These are phyloP conservation scores for Zaprionus inermis DNA, from an alignment of 1,140 invertebrate genomes.

Conservation along the genomic window DNA sequence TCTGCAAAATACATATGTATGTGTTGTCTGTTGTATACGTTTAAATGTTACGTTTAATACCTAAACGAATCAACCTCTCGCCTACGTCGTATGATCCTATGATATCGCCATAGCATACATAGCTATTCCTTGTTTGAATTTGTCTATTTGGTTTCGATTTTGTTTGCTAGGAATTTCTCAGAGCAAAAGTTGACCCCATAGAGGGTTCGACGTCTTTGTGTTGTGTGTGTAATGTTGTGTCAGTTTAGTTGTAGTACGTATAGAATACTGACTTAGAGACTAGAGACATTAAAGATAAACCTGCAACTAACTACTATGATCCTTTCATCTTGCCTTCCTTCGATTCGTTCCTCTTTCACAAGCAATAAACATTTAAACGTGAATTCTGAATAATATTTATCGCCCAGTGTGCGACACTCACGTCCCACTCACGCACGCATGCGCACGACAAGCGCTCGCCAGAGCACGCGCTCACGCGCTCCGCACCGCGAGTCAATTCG, in stretches of 20 bases:
- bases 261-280: conserved; percentile 35
- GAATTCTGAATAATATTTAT: conserved; percentile 42
- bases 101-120: not conserved
- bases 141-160: conserved; percentile 6
- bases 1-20: conserved; percentile 28
- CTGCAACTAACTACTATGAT: conserved; percentile 28
- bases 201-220: not conserved
- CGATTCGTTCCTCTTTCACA: conserved; percentile 34
- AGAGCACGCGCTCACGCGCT: not conserved
- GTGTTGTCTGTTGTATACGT: not conserved
- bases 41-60: not conserved
- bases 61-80: conserved; percentile 5
- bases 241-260: conserved; percentile 8
- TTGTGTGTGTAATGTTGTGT: conserved; percentile 7
- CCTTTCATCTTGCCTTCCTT: conserved; percentile 1
- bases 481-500: conserved; percentile 14
- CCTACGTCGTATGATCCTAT: not conserved
- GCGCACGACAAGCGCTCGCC: conserved; percentile 3
- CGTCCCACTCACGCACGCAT: conserved; percentile 1
- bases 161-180: conserved; percentile 1
- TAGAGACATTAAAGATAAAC: conserved; percentile 32
- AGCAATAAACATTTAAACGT: conserved; percentile 72
- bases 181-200: not conserved
- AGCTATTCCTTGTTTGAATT: not conserved
- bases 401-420: not conserved